Conservation (phyloP, 1,140 invertebrate species). For the Dinoponera quadriceps region DNA sequence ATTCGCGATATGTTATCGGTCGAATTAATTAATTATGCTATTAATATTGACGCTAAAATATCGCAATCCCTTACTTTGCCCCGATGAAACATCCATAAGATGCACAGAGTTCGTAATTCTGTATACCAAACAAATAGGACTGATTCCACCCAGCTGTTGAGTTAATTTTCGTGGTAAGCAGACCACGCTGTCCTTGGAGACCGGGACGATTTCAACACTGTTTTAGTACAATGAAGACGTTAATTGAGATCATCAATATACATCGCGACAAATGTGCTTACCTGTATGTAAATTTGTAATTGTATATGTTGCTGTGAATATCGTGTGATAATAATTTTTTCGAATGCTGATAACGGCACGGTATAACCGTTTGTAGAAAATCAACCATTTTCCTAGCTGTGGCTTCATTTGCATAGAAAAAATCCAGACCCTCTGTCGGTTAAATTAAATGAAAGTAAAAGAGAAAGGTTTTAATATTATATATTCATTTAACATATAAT, state of each 20-base stretch:
- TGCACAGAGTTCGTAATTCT: slow-evolving; percentile 96
- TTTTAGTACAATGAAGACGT: slow-evolving; percentile 71
- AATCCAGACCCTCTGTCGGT: slow-evolving; percentile 96
- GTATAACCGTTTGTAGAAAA: slow-evolving; percentile 95
- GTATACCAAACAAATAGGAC: slow-evolving; percentile 94
- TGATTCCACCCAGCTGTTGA: slow-evolving; percentile 96
- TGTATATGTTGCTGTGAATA: slow-evolving; percentile 98
- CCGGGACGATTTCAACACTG: slow-evolving; percentile 97
- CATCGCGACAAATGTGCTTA: slow-evolving; percentile 68
- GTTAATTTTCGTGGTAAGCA: slow-evolving; percentile 96
- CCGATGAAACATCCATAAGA: slow-evolving; percentile 96
- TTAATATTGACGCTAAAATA: slow-evolving; percentile 22
- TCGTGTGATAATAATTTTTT: slow-evolving; percentile 99
- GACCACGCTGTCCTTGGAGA: slow-evolving; percentile 98
- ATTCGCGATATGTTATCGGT: slow-evolving; percentile 24
- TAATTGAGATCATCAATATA: slow-evolving; percentile 17
- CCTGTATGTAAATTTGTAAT: slow-evolving; percentile 96
- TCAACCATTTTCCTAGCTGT: slow-evolving; percentile 98
- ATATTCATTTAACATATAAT: slow-evolving; percentile 44
- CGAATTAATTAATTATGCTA: slow-evolving; percentile 43
- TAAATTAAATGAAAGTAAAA: slow-evolving; percentile 40
- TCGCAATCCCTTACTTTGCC: slow-evolving; percentile 93
- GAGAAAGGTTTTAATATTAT: slow-evolving; percentile 25
- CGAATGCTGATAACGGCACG: slow-evolving; percentile 94
- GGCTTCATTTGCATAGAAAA: slow-evolving; percentile 96